These are phyloP conservation scores for Brenthis ino DNA, from an alignment of 2,888 invertebrate species.

Conservation along the genomic window DNA sequence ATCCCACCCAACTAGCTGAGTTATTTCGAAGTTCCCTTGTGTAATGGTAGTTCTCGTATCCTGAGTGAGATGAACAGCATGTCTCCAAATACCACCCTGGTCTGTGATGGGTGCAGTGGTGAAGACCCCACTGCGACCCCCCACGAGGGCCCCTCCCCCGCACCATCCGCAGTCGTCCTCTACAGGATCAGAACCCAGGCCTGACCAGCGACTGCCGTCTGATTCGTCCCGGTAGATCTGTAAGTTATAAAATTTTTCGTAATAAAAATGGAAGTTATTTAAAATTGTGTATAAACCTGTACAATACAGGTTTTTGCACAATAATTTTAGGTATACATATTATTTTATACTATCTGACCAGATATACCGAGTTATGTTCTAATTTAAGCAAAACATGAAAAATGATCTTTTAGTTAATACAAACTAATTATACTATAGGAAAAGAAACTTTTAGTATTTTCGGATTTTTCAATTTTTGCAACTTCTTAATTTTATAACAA, in stretches of 20 bases:
- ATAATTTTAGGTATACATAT: no score
- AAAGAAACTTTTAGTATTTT: no score
- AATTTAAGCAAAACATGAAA: no score
- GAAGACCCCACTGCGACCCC: slow-evolving; percentile 58
- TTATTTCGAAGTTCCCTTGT: slow-evolving; percentile 89
- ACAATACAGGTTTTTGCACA: no score
- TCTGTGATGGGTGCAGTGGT: slow-evolving; percentile 79
- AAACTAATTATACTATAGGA: no score
- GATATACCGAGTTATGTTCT: no score
- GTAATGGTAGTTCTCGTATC: slow-evolving; percentile 80
- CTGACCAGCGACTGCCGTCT: slow-evolving; percentile 74
- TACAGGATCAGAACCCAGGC: slow-evolving; percentile 69
- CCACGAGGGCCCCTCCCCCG: slow-evolving; percentile 70
- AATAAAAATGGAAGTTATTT: background rate
- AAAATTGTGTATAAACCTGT: no score
- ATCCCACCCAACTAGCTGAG: slow-evolving; percentile 89
- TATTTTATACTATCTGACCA: no score
- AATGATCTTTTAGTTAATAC: no score
- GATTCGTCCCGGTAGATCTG: slow-evolving; percentile 73
- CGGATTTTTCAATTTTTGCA: no score
- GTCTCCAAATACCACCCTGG: slow-evolving; percentile 76
- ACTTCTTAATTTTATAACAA: no score
- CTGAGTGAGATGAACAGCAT: slow-evolving; percentile 57
- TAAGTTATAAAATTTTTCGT: background rate
- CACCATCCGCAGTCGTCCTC: slow-evolving; percentile 75